Conservation (phyloP, 2,113 vertebrate genomes). For the Ochotona curzoniae region DNA sequence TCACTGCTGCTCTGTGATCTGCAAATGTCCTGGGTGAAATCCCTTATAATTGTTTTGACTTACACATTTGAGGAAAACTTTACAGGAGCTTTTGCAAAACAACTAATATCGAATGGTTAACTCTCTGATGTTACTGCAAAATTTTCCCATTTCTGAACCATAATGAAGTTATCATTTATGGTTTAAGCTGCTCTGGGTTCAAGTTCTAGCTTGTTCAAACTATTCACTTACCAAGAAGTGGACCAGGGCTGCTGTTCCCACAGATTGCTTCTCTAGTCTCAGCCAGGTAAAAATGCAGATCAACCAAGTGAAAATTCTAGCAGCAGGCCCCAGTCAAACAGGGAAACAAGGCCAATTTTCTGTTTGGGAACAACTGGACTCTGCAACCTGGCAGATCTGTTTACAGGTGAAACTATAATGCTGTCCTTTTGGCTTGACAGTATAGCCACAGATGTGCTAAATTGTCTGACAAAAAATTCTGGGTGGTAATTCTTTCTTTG, state of each 20-base stretch:
- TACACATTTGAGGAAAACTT: background rate
- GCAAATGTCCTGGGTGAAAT: background rate
- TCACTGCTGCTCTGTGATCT: background rate
- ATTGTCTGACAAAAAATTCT: slow-evolving; percentile 47
- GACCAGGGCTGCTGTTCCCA: background rate
- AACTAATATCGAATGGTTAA: background rate
- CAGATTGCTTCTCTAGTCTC: background rate
- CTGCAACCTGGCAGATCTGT: background rate
- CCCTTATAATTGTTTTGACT: background rate
- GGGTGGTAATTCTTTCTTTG: slow-evolving; percentile 16
- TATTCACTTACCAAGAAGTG: background rate
- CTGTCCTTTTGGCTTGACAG: slow-evolving; percentile 48
- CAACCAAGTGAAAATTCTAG: background rate
- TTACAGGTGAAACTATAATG: slow-evolving; percentile 54
- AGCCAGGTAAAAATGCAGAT: background rate
- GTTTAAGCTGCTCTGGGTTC: background rate
- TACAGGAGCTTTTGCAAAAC: background rate
- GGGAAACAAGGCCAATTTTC: background rate
- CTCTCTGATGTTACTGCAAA: background rate
- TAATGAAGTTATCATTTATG: background rate
- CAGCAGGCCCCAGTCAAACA: slow-evolving; percentile 15
- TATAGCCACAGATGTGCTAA: slow-evolving; percentile 9
- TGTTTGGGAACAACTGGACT: background rate
- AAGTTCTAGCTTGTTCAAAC: background rate
- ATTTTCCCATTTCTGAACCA: background rate